Percentiles rank a stretch among this genome's conserved stretches.
Evolutionary conservation across 2,113 vertebrate genomes (phyloP).

Genomic region (Erythrocercus mccallii): DNA sequence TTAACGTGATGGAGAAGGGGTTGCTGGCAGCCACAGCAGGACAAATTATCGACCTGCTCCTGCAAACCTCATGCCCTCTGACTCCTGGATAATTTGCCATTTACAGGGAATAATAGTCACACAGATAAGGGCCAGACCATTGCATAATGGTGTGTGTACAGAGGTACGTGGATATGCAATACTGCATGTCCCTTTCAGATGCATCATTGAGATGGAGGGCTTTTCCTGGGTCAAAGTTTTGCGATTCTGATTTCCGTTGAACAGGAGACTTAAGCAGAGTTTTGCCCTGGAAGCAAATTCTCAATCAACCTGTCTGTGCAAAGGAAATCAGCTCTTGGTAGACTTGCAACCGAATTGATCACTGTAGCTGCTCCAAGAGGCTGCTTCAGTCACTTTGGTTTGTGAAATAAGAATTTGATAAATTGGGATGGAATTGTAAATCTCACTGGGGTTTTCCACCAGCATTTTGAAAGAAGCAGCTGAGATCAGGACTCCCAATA

Average conservation of each 20-base stretch:
- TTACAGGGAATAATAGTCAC: not conserved
- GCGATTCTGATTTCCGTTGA: not conserved
- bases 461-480: not conserved
- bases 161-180: not conserved
- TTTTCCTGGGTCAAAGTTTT: not conserved
- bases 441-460: not conserved
- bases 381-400: not conserved
- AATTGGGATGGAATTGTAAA: not conserved
- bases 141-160: not conserved
- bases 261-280: not conserved
- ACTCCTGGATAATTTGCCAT: not conserved
- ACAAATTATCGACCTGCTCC: not conserved
- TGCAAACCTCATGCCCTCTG: not conserved
- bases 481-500: not conserved
- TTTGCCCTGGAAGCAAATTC: not conserved
- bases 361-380: not conserved
- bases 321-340: not conserved
- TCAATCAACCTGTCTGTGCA: not conserved
- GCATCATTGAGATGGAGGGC: not conserved
- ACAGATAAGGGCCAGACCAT: rapidly evolving
- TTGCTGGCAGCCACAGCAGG: not conserved
- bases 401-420: not conserved
- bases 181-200: not conserved
- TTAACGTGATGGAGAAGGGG: not conserved
- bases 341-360: not conserved